These are phyloP conservation scores for Blennius ocellaris DNA, from an alignment of 2,113 vertebrate species.

Conservation along the genomic window DNA sequence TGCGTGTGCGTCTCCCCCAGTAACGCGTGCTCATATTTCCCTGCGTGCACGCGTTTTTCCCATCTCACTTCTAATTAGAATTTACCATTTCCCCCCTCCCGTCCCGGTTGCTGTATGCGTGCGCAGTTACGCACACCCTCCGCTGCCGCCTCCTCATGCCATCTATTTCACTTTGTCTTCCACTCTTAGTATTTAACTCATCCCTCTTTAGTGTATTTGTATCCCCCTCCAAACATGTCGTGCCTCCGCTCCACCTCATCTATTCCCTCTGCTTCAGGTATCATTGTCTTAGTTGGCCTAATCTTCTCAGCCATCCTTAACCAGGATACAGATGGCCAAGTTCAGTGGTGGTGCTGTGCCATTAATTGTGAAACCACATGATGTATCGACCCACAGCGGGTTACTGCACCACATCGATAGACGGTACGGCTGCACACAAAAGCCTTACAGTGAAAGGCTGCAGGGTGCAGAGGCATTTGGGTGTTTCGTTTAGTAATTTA, in stretches of 20 bases:
- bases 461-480: slow-evolving; percentile 39
- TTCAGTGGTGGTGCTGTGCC: slow-evolving; percentile 68
- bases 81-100: slow-evolving; percentile 9
- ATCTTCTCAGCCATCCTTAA: slow-evolving; percentile 54
- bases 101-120: slow-evolving; percentile 10
- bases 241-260: not conserved
- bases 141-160: not conserved
- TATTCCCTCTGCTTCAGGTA: not conserved
- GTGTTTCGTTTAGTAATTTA: too few relatives aligned
- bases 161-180: not conserved
- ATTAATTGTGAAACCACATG: slow-evolving; percentile 73
- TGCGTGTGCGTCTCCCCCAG: not conserved
- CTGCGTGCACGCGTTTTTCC: not conserved
- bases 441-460: slow-evolving; percentile 35
- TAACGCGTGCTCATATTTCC: slow-evolving; percentile 3
- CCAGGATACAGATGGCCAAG: slow-evolving; percentile 62
- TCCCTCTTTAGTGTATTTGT: rapidly evolving
- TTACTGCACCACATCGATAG: slow-evolving; percentile 76
- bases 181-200: not conserved
- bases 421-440: slow-evolving; percentile 53
- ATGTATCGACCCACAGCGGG: slow-evolving; percentile 72
- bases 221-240: too few relatives aligned
- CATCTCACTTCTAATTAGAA: slow-evolving; percentile 30
- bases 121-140: slow-evolving; percentile 13
- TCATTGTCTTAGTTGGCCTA: slow-evolving; percentile 26